Percentiles rank a stretch among this genome's conserved stretches.
phyloP scores from a whole-genome alignment of 2,888 invertebrate species.

The Thalpophila matura region DNA sequence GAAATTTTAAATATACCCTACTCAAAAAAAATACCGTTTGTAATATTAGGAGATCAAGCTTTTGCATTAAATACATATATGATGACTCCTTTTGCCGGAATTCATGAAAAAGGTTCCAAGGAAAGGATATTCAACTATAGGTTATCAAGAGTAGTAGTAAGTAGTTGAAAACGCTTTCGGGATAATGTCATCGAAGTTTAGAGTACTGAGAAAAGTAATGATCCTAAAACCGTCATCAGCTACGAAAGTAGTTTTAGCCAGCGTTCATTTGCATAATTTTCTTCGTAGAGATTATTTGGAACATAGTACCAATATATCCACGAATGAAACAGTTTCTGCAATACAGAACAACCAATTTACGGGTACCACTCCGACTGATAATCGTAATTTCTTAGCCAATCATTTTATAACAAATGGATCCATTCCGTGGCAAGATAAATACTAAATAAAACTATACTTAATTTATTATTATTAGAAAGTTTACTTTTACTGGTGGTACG shows the following conservation, averaged over 20 bases:
- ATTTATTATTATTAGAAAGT: slow-evolving; percentile 12
- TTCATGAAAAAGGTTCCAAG: too few species aligned
- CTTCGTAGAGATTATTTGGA: too few species aligned
- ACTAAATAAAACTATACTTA: slow-evolving; percentile 11
- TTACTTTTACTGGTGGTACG: slow-evolving; percentile 5
- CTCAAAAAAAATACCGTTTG: too few species aligned
- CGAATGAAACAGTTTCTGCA: too few species aligned
- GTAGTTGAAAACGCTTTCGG: slow-evolving; percentile 20
- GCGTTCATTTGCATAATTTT: background rate
- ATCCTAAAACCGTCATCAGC: slow-evolving; percentile 5
- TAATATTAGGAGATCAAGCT: too few species aligned
- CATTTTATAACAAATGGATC: slow-evolving; percentile 20
- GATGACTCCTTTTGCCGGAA: too few species aligned
- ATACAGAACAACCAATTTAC: slow-evolving; percentile 14
- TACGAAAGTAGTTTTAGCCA: slow-evolving; percentile 11
- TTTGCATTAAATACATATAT: too few species aligned
- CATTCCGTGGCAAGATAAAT: slow-evolving; percentile 15
- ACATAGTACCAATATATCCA: too few species aligned
- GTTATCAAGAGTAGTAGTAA: slow-evolving; percentile 13
- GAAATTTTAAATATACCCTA: too few species aligned
- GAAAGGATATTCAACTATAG: too few species aligned
- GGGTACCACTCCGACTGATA: slow-evolving; percentile 13
- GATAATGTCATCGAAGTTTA: slow-evolving; percentile 13
- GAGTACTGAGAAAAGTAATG: slow-evolving; percentile 10
- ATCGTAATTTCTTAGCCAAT: slow-evolving; percentile 8